Evolutionary conservation across 92 coral and sea anemone genomes (phyloP).

Genomic region (Zoanthus sociatus): DNA sequence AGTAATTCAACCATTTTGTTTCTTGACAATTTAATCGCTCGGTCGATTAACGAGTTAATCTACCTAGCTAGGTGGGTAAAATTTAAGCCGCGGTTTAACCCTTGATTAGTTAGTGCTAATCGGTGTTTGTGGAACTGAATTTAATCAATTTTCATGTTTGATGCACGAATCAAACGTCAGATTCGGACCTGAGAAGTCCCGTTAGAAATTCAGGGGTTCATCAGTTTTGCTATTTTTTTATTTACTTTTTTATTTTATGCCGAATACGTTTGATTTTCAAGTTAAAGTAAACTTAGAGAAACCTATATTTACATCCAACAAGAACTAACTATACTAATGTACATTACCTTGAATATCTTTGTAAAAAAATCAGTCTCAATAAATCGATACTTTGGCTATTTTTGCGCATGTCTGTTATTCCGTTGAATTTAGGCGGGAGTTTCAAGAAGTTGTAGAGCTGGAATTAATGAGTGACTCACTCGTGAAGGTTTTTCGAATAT

Average conservation of each 20-base stretch:
- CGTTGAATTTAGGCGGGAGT: slow-evolving; percentile 34
- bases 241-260: background rate
- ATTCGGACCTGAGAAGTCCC: background rate
- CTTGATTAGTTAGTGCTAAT: too few species aligned
- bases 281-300: background rate
- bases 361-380: background rate
- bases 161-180: background rate
- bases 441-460: slow-evolving; percentile 3
- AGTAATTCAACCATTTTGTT: too few species aligned
- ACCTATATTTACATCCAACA: background rate
- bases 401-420: slow-evolving; percentile 16
- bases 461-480: slow-evolving; percentile 3
- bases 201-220: background rate
- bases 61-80: too few species aligned
- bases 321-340: background rate
- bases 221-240: background rate
- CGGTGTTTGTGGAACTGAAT: too few species aligned
- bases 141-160: background rate
- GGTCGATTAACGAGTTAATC: too few species aligned
- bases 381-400: background rate
- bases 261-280: background rate
- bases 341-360: slow-evolving; percentile 6
- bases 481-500: slow-evolving; percentile 4
- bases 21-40: too few species aligned
- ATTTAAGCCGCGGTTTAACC: too few species aligned